Conservation (phyloP, 2,113 vertebrate genomes). For the Polypterus senegalus region DNA sequence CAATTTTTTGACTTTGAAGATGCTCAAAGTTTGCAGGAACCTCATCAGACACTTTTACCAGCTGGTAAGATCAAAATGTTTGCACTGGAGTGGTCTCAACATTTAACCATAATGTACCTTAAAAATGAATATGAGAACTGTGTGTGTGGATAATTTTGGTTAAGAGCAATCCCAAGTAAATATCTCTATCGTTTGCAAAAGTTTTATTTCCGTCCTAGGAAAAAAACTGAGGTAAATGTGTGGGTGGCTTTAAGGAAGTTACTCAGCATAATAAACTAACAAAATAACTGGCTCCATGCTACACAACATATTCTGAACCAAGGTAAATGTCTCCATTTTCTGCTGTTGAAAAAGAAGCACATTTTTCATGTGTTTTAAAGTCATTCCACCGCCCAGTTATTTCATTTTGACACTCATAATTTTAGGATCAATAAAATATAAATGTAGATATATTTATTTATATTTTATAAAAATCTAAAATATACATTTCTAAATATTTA, state of each 20-base stretch:
- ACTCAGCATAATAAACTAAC: slow-evolving; percentile 26
- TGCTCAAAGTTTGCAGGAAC: neutral
- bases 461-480: too few species aligned
- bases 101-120: slow-evolving; percentile 2
- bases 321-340: slow-evolving; percentile 9
- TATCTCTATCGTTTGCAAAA: slow-evolving; percentile 6
- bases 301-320: slow-evolving; percentile 21
- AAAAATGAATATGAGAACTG: neutral
- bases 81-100: neutral
- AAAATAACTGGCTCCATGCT: slow-evolving; percentile 21
- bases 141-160: neutral
- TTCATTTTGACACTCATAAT: too few species aligned
- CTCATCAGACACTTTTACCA: neutral
- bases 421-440: too few species aligned
- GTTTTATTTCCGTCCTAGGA: slow-evolving; percentile 29
- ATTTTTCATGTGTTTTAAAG: too few species aligned
- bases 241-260: slow-evolving; percentile 24
- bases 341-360: neutral
- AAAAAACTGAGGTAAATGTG: slow-evolving; percentile 26
- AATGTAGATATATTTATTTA: too few species aligned
- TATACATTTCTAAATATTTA: too few species aligned
- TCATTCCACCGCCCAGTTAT: too few species aligned
- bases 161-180: neutral
- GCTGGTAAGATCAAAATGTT: neutral
- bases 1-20: too few species aligned